Conservation (phyloP, 2,797 vertebrate genomes). For the Aldrovandia affinis region DNA sequence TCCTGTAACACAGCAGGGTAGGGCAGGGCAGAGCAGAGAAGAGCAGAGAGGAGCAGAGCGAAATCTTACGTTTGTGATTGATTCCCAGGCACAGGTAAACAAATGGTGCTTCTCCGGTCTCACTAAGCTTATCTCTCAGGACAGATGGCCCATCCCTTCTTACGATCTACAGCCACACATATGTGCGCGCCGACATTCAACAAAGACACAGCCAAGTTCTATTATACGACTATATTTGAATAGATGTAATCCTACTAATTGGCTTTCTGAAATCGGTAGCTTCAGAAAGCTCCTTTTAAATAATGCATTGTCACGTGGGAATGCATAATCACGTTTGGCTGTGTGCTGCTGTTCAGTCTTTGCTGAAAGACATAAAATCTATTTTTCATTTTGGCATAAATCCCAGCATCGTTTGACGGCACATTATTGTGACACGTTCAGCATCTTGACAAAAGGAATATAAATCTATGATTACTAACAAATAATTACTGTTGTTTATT, state of each 20-base stretch:
- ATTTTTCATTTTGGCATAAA: no score
- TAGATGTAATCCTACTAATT: conserved; percentile 7
- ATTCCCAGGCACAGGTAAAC: background rate
- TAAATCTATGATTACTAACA: background rate
- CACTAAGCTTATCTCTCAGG: background rate
- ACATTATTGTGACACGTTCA: background rate
- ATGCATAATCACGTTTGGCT: background rate
- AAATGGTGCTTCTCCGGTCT: background rate
- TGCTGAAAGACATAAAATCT: background rate
- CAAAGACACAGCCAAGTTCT: background rate
- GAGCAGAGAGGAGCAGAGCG: no score
- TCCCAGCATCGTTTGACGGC: no score
- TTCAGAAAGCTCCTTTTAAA: background rate
- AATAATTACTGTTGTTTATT: no score
- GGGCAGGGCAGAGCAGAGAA: no score
- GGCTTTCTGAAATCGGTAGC: background rate
- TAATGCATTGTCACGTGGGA: background rate
- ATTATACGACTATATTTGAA: background rate
- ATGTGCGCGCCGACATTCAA: background rate
- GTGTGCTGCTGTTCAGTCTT: background rate
- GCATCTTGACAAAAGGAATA: background rate
- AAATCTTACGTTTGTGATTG: background rate
- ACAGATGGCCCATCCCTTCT: background rate
- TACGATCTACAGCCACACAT: background rate
- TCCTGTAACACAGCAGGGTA: background rate